Evolutionary conservation across 2,888 invertebrate species (phyloP).

Genomic region (Epirrita christyi): DNA sequence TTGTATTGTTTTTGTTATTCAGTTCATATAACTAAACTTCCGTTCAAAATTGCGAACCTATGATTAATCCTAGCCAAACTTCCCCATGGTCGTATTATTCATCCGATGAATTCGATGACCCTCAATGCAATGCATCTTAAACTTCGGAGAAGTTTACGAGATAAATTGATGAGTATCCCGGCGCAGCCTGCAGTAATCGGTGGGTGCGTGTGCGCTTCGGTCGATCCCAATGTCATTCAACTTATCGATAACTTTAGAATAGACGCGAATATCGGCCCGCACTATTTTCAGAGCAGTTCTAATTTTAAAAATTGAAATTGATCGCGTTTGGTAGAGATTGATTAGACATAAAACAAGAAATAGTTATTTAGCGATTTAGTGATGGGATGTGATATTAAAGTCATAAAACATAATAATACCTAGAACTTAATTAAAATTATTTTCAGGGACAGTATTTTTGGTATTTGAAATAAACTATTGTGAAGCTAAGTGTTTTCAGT

Average conservation of each 20-base stretch:
- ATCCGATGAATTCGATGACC: slow-evolving; percentile 8
- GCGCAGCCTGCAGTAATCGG: slow-evolving; percentile 55
- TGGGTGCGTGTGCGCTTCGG: slow-evolving; percentile 49
- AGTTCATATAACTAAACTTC: background rate
- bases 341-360: too few relatives aligned
- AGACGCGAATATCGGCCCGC: slow-evolving; percentile 5
- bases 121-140: slow-evolving; percentile 24
- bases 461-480: background rate
- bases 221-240: slow-evolving; percentile 32
- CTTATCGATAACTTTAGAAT: slow-evolving; percentile 33
- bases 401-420: too few relatives aligned
- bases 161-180: slow-evolving; percentile 59
- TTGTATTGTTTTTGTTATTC: too few relatives aligned
- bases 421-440: too few relatives aligned
- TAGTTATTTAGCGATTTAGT: too few relatives aligned
- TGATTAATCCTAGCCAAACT: slow-evolving; percentile 6
- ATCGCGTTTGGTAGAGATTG: too few relatives aligned
- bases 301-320: slow-evolving; percentile 9
- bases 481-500: slow-evolving; percentile 17
- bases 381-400: too few relatives aligned
- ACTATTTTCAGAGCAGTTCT: slow-evolving; percentile 23
- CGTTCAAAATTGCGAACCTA: background rate
- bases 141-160: slow-evolving; percentile 35
- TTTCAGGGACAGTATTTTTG: background rate
- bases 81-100: slow-evolving; percentile 21